Conservation (phyloP, 2,113 vertebrate species). For the Scortum barcoo region DNA sequence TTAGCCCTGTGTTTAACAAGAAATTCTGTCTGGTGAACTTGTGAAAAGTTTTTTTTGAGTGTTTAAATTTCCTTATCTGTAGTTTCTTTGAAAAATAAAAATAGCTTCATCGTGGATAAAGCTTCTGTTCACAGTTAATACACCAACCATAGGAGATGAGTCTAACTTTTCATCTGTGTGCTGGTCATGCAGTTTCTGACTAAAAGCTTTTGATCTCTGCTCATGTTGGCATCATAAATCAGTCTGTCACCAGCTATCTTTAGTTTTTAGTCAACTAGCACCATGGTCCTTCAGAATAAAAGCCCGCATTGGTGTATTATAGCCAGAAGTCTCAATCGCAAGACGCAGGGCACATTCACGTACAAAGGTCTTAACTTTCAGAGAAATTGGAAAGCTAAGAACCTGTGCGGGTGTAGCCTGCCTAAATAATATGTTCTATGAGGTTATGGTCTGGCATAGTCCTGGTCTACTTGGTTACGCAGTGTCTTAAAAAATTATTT, state of each 20-base stretch:
- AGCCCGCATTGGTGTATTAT: slow-evolving; percentile 35
- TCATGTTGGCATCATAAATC: slow-evolving; percentile 43
- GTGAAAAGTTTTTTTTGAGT: background rate
- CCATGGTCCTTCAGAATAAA: slow-evolving; percentile 51
- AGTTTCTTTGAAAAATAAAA: background rate
- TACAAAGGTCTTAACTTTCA: slow-evolving; percentile 62
- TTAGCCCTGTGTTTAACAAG: background rate
- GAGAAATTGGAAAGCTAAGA: slow-evolving; percentile 56
- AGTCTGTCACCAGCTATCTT: slow-evolving; percentile 18
- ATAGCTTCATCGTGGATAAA: slow-evolving; percentile 10
- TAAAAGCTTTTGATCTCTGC: slow-evolving; percentile 6
- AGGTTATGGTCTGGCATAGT: slow-evolving; percentile 73
- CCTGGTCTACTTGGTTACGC: slow-evolving; percentile 40
- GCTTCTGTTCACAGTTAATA: background rate
- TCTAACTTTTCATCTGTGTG: slow-evolving; percentile 8
- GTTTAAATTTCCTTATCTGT: background rate
- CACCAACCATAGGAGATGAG: slow-evolving; percentile 1
- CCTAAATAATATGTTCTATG: slow-evolving; percentile 66
- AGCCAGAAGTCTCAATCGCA: slow-evolving; percentile 53
- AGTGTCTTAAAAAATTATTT: slow-evolving; percentile 52
- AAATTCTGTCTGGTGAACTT: background rate
- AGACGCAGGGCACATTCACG: slow-evolving; percentile 50
- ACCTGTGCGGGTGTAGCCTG: slow-evolving; percentile 50
- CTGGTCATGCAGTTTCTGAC: background rate
- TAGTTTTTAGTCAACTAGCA: slow-evolving; percentile 13